Conservation (phyloP, 1,140 invertebrate species). For the Rhagoletis zephyria region DNA sequence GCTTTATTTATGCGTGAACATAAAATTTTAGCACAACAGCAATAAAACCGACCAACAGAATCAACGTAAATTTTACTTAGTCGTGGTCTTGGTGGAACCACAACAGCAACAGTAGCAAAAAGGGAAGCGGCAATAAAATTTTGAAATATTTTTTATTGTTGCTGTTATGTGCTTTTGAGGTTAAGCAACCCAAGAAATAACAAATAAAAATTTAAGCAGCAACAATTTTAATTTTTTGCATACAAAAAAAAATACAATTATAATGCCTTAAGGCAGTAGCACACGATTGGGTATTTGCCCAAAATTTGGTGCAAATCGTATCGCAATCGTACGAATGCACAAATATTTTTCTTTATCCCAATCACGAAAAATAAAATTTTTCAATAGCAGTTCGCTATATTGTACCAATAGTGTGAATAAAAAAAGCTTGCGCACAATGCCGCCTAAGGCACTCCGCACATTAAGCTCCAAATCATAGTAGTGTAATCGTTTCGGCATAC, state of each 20-base stretch:
- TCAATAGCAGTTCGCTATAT: too few species aligned
- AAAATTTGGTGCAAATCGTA: too few species aligned
- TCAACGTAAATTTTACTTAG: slow-evolving; percentile 13
- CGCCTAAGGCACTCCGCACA: too few species aligned
- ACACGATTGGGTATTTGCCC: too few species aligned
- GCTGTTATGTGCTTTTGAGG: not conserved
- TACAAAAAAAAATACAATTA: not conserved
- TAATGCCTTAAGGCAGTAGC: too few species aligned
- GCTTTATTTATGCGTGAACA: slow-evolving; percentile 35
- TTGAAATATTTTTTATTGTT: not conserved
- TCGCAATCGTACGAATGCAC: too few species aligned
- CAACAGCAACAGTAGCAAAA: not conserved
- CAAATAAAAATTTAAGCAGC: not conserved
- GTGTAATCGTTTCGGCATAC: too few species aligned
- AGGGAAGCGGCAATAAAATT: slow-evolving; percentile 29
- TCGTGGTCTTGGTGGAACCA: not conserved
- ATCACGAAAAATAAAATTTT: too few species aligned
- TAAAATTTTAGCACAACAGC: not conserved
- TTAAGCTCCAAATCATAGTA: too few species aligned
- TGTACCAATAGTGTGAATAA: too few species aligned
- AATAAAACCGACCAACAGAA: not conserved
- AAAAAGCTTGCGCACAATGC: too few species aligned
- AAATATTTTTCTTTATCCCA: too few species aligned
- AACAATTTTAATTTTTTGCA: not conserved
- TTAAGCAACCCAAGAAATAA: not conserved